Evolutionary conservation across 64 coral and sea anemone genomes (phyloP).

Genomic region (Orbicella faveolata): DNA sequence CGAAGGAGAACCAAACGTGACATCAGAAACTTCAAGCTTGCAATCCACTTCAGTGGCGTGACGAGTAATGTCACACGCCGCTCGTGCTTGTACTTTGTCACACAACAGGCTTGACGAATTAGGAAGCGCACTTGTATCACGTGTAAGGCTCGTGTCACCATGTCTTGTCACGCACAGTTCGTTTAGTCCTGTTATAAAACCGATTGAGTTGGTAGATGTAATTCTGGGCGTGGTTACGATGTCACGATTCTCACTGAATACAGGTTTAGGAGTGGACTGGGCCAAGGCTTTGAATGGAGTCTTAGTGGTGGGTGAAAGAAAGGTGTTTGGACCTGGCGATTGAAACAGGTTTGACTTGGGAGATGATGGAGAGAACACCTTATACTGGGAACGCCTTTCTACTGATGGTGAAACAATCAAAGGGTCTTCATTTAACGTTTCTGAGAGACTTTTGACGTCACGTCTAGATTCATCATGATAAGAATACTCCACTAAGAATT

Average conservation of each 20-base stretch:
- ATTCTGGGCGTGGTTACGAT: background rate
- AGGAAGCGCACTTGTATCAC: background rate
- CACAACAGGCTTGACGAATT: background rate
- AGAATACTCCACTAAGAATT: constrained; percentile 22
- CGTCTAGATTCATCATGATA: background rate
- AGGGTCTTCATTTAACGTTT: background rate
- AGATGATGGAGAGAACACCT: background rate
- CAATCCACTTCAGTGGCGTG: background rate
- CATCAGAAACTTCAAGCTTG: constrained; percentile 7
- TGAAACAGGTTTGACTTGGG: background rate
- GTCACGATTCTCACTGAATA: background rate
- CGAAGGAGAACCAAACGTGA: constrained; percentile 49
- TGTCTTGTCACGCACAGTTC: background rate
- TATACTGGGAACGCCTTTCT: background rate
- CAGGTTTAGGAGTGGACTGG: constrained; percentile 56
- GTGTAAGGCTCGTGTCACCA: background rate
- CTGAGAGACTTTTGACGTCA: background rate
- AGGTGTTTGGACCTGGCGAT: background rate
- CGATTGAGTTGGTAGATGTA: too few species aligned
- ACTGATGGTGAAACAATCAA: background rate
- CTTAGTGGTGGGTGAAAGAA: background rate
- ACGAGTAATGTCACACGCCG: background rate
- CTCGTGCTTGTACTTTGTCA: background rate
- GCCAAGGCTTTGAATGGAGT: constrained; percentile 6
- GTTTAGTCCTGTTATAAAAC: background rate